Evolutionary conservation across 2,888 invertebrate genomes (phyloP).

Genomic region (Tillus elongatus): DNA sequence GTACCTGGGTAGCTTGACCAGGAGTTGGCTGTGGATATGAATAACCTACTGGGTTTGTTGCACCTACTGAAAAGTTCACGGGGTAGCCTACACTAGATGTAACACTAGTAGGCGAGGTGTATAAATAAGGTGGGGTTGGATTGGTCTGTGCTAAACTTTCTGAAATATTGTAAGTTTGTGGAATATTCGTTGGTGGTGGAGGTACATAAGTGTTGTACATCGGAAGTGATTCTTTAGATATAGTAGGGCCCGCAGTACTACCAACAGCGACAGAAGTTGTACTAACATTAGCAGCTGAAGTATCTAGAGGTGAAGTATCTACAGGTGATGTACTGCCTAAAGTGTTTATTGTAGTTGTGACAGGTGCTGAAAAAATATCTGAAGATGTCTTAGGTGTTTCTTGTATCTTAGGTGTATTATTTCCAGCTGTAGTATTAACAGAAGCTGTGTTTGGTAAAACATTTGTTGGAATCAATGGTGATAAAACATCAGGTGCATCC

Average conservation of each 20-base stretch:
- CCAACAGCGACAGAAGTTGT: neutral
- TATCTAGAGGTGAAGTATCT: neutral
- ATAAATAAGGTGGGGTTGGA: too few relatives aligned
- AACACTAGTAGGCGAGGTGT: too few relatives aligned
- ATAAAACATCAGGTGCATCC: conserved; percentile 6
- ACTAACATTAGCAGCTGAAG: neutral
- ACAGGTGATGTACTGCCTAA: neutral
- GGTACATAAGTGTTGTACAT: neutral
- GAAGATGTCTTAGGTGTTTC: too few relatives aligned
- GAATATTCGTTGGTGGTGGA: neutral
- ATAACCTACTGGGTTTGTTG: too few relatives aligned
- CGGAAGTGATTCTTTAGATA: neutral
- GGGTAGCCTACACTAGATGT: too few relatives aligned
- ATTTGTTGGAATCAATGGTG: conserved; percentile 10
- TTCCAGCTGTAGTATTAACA: too few relatives aligned
- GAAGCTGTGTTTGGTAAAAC: neutral
- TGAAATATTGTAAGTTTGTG: neutral
- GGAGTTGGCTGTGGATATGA: too few relatives aligned
- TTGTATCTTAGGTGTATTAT: too few relatives aligned
- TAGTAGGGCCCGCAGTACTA: neutral
- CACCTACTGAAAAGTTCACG: too few relatives aligned
- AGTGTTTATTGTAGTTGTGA: neutral
- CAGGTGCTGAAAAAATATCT: neutral
- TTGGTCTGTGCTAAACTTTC: too few relatives aligned
- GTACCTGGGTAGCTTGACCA: conserved; percentile 1